Evolutionary conservation across 1,140 invertebrate genomes (phyloP), one percentile per base, ranked within the genome.

Genomic region (Meloidogyne exigua): DNA sequence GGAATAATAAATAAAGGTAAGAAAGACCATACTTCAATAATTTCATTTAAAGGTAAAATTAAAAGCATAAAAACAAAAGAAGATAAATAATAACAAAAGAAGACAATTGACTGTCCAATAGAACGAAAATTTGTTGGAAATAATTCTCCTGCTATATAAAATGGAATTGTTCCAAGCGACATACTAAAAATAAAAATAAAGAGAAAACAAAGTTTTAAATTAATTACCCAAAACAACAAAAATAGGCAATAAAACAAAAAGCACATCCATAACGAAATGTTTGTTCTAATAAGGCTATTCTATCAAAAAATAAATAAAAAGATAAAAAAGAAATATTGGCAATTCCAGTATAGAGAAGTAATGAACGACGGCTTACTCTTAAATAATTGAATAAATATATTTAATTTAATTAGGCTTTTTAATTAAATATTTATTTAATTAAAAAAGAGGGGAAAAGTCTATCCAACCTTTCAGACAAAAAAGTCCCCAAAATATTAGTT

Each of bases 251-350:
- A 73, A 36, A 64, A 68, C 23, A 39, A 28, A 68, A 26, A 39
- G 66, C 66, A 77, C 83, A 84, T 28, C 83, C 82, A 64, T 81
- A 84, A 21, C 77, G n/a, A 39, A 78, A 81, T 28, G 64, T 23
- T 32, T 10, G 21, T 28, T 70, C 10, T 12, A 71, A 26, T 5
- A 63, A 64, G 18, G 80, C 36, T 0, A 83, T 25, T 12, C 79
- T 66, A 42, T 84, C 82, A 44, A 82, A 84, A 57, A 79, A 11
- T 21, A 81, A 26, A 72, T 84, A 83, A 0, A 49, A 64, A 23
- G 69, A 18, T 21, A 83, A 64, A 21, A 32, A 80, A 12, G 76
- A n/a, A 28, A 63, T 74, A 63, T 84, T 83, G 13, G 67, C 69
- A 63, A 82, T 66, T 36, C 83, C 82, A 11, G 75, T 26, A 11